phyloP scores from a whole-genome alignment of 2,797 vertebrate genomes.

The Ptychobarbus kaznakovi region DNA sequence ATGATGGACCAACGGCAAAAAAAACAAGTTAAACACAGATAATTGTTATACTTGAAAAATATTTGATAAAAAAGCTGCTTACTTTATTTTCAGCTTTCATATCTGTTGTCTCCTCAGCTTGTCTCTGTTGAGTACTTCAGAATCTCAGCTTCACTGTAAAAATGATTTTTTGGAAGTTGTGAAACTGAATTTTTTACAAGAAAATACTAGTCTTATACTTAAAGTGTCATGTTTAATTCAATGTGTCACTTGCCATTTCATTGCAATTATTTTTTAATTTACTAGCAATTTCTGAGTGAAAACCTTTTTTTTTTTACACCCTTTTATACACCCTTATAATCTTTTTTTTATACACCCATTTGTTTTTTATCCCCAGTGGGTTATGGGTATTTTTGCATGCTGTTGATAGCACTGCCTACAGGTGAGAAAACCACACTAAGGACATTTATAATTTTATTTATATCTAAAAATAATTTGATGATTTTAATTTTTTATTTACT shows the following conservation, averaged over 20 bases:
- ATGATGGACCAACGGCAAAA: not conserved
- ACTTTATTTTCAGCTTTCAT: not conserved
- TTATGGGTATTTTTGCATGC: not conserved
- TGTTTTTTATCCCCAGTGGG: not conserved
- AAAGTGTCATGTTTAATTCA: not conserved
- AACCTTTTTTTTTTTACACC: not conserved
- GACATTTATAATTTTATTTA: slow-evolving; percentile 59
- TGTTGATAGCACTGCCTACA: not conserved
- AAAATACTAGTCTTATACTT: not conserved
- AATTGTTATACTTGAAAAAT: not conserved
- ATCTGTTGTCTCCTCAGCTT: not conserved
- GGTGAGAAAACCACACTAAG: not conserved
- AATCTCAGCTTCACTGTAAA: not conserved
- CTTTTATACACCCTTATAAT: no score
- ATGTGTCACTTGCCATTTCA: not conserved
- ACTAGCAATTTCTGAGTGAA: not conserved
- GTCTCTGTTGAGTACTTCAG: not conserved
- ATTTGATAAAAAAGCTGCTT: not conserved
- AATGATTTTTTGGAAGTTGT: not conserved
- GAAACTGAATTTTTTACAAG: not conserved
- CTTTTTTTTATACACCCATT: not conserved
- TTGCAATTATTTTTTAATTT: not conserved
- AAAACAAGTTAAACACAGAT: not conserved
- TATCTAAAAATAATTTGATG: slow-evolving; percentile 18
- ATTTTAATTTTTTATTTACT: not conserved